Percentiles rank a stretch among this genome's conserved stretches.
Evolutionary conservation across 1,140 invertebrate genomes (phyloP).

Genomic region (Cydia pomonella): DNA sequence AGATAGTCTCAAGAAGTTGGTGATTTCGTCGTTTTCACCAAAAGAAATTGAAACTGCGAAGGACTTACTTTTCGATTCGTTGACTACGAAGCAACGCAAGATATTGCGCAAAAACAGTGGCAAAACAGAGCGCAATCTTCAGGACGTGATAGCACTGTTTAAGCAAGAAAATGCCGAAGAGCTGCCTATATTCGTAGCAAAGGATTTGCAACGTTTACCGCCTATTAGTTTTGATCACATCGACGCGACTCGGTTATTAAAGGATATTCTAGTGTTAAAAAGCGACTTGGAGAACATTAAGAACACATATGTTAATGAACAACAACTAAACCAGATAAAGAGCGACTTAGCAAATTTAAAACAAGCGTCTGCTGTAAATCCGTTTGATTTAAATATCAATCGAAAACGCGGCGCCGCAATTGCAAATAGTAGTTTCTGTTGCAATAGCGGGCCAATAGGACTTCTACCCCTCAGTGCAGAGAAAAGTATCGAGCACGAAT

Average conservation of each 20-base stretch:
- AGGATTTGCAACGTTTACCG: background rate
- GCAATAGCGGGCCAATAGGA: conserved; percentile 7
- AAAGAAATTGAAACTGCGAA: background rate
- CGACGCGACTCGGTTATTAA: conserved; percentile 16
- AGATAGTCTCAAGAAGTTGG: background rate
- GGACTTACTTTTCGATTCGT: conserved; percentile 12
- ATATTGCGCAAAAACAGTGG: conserved; percentile 10
- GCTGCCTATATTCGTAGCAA: conserved; percentile 13
- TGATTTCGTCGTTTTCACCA: background rate
- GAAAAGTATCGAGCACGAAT: too few species aligned
- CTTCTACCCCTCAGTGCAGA: background rate
- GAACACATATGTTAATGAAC: conserved; percentile 17
- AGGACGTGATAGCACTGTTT: conserved; percentile 21
- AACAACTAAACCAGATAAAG: background rate
- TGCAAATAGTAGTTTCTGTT: conserved; percentile 11
- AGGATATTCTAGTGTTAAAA: conserved; percentile 10
- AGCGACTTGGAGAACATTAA: conserved; percentile 1
- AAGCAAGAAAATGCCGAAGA: background rate
- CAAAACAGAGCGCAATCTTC: conserved; percentile 5
- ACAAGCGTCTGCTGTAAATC: background rate
- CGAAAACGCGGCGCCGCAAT: background rate
- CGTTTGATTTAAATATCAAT: conserved; percentile 25
- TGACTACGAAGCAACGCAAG: background rate
- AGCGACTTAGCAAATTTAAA: background rate
- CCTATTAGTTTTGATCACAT: conserved; percentile 23